Evolutionary conservation across 2,113 vertebrate genomes (phyloP), one percentile per base, ranked within the genome.

Genomic region (Microcebus murinus): DNA sequence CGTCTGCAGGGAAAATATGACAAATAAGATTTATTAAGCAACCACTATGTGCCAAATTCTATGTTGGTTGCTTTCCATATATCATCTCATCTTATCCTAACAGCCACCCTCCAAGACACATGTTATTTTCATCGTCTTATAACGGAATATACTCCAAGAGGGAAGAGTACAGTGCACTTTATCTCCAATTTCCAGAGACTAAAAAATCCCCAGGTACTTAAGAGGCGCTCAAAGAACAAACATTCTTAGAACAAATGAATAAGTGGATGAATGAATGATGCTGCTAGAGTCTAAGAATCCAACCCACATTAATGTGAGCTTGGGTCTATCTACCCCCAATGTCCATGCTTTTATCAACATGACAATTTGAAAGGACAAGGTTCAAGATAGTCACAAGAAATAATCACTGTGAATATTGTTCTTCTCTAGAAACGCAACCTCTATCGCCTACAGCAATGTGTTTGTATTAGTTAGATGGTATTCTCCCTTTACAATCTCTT

Each of bases 381-480:
- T 67, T 94, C 74, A 94, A 93, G 94, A 67, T 31, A 86, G 79
- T 91, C 39, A 59, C 9, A 48, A 31, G 27, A 45, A 88, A 93
- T 65, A 50, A 70, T 63, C 82, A 65, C 48, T 52, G 65, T 25
- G 50, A n/a, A 31, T n/a, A 68, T 17, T 50, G 18, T 39, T 93
- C 39, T 45, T 94, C 36, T 81, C 48, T 14, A 21, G n/a, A 96
- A 90, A 95, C 14, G 17, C 48, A 83, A 48, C 34, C 63, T 88
- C 31, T 63, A 34, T 39, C 11, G 14, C 20, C 48, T 48, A 68
- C 4, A 70, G 42, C 21, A 70, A 70, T 57, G 14, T 68, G 7
- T 80, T 91, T 50, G 12, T 59, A 63, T 57, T 57, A 90, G 59
- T 87, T 90, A 79, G 39, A 91, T 31, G 45, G 25, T 52, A 6